Percentiles rank a stretch among this genome's conserved stretches.
Conservation (phyloP, 2,888 invertebrate genomes). For the Salpingus planirostris region DNA sequence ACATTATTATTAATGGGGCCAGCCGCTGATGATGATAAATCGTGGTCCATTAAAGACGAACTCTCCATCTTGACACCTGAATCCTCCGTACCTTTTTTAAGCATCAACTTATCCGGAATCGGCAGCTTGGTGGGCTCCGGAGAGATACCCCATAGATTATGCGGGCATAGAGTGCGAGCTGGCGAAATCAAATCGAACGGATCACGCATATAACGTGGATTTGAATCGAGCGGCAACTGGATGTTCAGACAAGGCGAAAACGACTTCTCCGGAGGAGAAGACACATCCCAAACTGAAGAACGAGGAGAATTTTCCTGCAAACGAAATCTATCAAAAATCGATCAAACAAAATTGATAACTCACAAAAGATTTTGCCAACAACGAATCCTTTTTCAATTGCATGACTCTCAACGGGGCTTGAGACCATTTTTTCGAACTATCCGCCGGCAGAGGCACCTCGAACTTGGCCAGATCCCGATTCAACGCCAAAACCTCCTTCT, state of each 20-base stretch:
- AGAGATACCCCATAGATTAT: conserved; percentile 25
- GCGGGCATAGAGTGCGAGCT: conserved; percentile 27
- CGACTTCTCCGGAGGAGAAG: too few relatives aligned
- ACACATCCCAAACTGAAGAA: too few relatives aligned
- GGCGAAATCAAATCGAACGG: conserved; percentile 36
- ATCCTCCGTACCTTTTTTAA: conserved; percentile 33
- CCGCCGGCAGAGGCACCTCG: not conserved
- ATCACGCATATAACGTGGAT: conserved; percentile 31
- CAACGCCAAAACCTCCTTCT: conserved; percentile 41
- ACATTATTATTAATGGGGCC: too few relatives aligned
- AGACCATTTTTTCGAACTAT: conserved; percentile 1
- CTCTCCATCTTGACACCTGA: conserved; percentile 33
- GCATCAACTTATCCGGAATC: conserved; percentile 38
- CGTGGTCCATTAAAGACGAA: too few relatives aligned
- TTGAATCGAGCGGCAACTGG: conserved; percentile 33
- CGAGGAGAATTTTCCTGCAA: conserved; percentile 32
- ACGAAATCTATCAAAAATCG: conserved; percentile 7
- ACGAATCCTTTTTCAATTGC: too few relatives aligned
- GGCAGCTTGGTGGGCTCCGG: conserved; percentile 40
- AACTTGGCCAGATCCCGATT: conserved; percentile 45
- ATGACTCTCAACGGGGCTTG: too few relatives aligned
- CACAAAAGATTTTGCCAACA: not conserved
- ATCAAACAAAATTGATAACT: too few relatives aligned
- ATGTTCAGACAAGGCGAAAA: too few relatives aligned
- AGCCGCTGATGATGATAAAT: too few relatives aligned